Percentiles rank a stretch among this genome's conserved stretches.
phyloP scores from a whole-genome alignment of 2,888 invertebrate species.

The Leptinotarsa tumamoca region DNA sequence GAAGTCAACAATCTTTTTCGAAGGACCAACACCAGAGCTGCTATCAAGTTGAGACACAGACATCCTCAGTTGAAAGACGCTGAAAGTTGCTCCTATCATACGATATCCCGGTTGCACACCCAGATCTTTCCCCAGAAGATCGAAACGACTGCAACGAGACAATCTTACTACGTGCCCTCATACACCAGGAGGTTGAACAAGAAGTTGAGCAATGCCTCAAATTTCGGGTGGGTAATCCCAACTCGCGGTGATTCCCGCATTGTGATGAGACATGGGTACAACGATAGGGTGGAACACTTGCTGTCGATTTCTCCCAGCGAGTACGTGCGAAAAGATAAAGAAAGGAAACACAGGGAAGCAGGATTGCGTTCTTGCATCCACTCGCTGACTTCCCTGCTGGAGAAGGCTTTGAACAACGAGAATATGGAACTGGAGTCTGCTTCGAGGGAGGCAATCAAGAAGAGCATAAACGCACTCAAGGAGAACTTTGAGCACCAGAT shows the following conservation, averaged over 20 bases:
- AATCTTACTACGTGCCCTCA: constrained; percentile 39
- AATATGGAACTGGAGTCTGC: constrained; percentile 42
- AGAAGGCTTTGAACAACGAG: constrained; percentile 49
- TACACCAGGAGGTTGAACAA: constrained; percentile 35
- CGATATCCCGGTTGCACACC: constrained; percentile 45
- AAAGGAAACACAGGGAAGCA: constrained; percentile 55
- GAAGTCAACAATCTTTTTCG: constrained; percentile 55
- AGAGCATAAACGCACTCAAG: constrained; percentile 50
- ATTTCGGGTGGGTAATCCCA: constrained; percentile 48
- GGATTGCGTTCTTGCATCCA: constrained; percentile 57
- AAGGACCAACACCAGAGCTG: constrained; percentile 49
- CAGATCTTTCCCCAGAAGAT: constrained; percentile 46
- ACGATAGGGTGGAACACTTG: constrained; percentile 54
- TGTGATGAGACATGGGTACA: constrained; percentile 41
- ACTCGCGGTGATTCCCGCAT: constrained; percentile 39
- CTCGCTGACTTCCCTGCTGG: constrained; percentile 59
- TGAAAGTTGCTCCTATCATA: constrained; percentile 48
- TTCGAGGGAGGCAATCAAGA: constrained; percentile 53
- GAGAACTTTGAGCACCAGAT: constrained; percentile 48
- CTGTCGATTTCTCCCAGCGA: constrained; percentile 58
- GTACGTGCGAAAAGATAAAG: constrained; percentile 60
- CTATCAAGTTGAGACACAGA: constrained; percentile 45
- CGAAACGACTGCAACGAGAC: constrained; percentile 42
- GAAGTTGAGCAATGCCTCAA: constrained; percentile 41
- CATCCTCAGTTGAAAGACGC: constrained; percentile 45